Evolutionary conservation across 92 coral and sea anemone genomes (phyloP), one percentile per base, ranked within the genome.

Genomic region (Palythoa grandiflora): DNA sequence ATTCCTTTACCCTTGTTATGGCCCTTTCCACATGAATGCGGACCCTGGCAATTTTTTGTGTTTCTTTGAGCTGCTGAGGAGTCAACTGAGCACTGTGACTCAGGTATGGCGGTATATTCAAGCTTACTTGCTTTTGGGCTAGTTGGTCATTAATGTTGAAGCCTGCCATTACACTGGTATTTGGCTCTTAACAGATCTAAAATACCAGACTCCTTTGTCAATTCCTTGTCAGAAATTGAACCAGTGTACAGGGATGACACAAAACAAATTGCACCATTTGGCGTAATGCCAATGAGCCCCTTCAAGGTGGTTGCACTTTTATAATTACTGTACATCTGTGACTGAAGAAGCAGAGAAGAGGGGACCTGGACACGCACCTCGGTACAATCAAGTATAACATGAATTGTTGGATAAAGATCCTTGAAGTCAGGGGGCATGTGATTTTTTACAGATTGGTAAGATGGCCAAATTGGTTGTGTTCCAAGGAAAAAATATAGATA

Each of bases 1-100:
- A 92, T 89, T 71, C 89, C 79, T 91, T 92, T 80, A 89, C 90
- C 51, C 89, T 77, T 60, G 78, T 77, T 28, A 85, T 92, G 10
- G 87, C 91, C 10, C 92, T 88, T 73, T 92, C 92, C 86, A 92
- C 92, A 84, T 88, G 94, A 66, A 89, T 89, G 80, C 88, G 89
- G 28, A 72, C 88, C 60, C 80, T 78, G 37, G 93, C 93, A 79
- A 90, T 87, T 54, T 83, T 40, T 68, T 87, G 93, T 19, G 65
- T 87, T 37, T 87, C 84, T 89, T 68, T 68, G 38, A 68, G 39
- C 38, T 68, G 72, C 37, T 68, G 72, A 19, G 72, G 72, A 68
- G 37, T 2, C 38, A 68, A 12, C 38, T 68, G 72, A 68, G 72
- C 72, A 68, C 37, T 6, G 38, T 68, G 72, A 68, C 72, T 6